phyloP scores from a whole-genome alignment of 2,797 vertebrate genomes.

The Poeciliopsis infans region DNA sequence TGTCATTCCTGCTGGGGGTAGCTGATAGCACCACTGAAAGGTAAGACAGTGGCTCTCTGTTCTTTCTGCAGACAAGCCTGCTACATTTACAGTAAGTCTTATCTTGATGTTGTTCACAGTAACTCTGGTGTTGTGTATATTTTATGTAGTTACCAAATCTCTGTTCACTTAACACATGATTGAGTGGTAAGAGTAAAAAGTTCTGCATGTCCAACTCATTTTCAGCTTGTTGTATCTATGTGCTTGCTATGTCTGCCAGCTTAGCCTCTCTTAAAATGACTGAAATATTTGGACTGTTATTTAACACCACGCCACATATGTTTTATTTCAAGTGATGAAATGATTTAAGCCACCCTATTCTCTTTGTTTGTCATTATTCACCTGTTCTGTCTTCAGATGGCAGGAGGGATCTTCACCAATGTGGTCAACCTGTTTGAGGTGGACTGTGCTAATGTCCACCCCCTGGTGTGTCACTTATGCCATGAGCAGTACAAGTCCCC shows the following conservation, averaged over 20 bases:
- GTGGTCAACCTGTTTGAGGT: constrained; percentile 79
- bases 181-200: constrained; percentile 61
- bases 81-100: constrained; percentile 34
- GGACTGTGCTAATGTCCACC: constrained; percentile 85
- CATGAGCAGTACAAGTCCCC: constrained; percentile 88
- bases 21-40: constrained; percentile 71
- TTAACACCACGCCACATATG: neutral
- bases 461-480: constrained; percentile 90
- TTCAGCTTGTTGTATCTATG: neutral
- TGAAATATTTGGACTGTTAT: constrained; percentile 3
- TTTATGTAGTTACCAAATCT: constrained; percentile 33
- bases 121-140: constrained; percentile 23
- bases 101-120: constrained; percentile 12
- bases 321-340: constrained; percentile 10
- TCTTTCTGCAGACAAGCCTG: constrained; percentile 40
- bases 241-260: neutral
- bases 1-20: constrained; percentile 79
- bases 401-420: constrained; percentile 84
- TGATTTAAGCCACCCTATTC: constrained; percentile 4
- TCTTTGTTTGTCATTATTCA: constrained; percentile 9
- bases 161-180: constrained; percentile 6
- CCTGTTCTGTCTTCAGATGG: constrained; percentile 78
- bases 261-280: constrained; percentile 4
- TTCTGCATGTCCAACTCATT: neutral
- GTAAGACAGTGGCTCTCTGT: constrained; percentile 66